Base-by-base conservation (phyloP, 2,888 invertebrate genomes). In the Dichetophora obliterata region DNA sequence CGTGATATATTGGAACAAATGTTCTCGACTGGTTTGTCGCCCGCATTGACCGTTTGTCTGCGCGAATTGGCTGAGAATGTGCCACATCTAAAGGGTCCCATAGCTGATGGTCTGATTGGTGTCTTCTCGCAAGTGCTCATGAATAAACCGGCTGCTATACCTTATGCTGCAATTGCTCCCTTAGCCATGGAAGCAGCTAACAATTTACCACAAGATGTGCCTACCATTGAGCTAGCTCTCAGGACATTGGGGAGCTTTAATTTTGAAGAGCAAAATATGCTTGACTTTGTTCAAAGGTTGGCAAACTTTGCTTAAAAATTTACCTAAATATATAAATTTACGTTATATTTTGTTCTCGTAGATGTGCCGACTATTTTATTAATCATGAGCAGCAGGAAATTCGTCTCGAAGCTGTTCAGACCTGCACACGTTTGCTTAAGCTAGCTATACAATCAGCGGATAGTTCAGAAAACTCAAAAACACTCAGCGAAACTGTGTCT, bases 301-400 rank as follows among this genome's bases (percentile, higher is more conserved):
- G 79, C 43, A 0, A 6, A 19, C 3, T 61, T 24, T 50, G 8
- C n/a, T 75, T 59, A 5, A 37, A 24, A 9, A 11, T 69, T 75
- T 54, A 54, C 24, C 6, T 75, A n/a, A 8, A 5, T 74, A 24
- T 19, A 65, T 27, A 14, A 57, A 5, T 27, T 14, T 57, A 48
- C 57, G 8, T 63, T 14, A 2, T 59, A 50, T 48, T 19, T 37
- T 73, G 34, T 75, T 72, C 59, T 78, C 72, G n/a, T 54, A 88
- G 97, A 78, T 98, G 98, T 88, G 96, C 98, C 0, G 97, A 98
- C 85, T 93, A 95, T 87, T 98, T 96, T 86, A 90, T 99, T 63
- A 94, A 94, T 19, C 96, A 96, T 85, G 98, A 98, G 80, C 95
- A 96, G 84, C 95, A 95, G 82, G 97, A 98, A 87, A 94, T 99